Percentiles rank a stretch among this genome's conserved stretches.
Conservation (phyloP, 1,140 invertebrate species). For the Marisa cornuarietis region DNA sequence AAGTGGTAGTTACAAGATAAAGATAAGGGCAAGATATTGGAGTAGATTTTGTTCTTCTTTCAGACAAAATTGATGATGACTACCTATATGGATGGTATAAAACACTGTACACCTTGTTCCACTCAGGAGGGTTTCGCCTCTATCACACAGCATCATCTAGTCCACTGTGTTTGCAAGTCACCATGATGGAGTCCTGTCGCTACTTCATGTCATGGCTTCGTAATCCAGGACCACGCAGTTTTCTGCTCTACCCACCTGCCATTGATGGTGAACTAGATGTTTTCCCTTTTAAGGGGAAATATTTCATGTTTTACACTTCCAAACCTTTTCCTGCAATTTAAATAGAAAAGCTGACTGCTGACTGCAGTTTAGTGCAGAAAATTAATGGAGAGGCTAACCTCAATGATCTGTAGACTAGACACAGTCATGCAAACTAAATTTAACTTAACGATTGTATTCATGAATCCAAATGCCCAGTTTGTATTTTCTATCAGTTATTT, state of each 20-base stretch:
- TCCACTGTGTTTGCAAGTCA: slow-evolving; percentile 60
- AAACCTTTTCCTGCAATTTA: no score
- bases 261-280: slow-evolving; percentile 52
- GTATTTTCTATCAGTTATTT: no score
- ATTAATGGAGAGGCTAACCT: no score
- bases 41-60: slow-evolving; percentile 18
- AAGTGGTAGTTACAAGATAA: not conserved
- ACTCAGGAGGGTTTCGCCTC: slow-evolving; percentile 51
- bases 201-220: slow-evolving; percentile 61
- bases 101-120: slow-evolving; percentile 57
- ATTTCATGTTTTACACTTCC: no score
- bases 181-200: slow-evolving; percentile 62
- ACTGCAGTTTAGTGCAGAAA: no score
- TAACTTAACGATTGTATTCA: no score
- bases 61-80: slow-evolving; percentile 64
- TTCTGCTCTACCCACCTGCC: slow-evolving; percentile 59
- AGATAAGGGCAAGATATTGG: not conserved
- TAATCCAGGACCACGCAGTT: slow-evolving; percentile 52
- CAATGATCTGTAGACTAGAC: no score
- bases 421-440: no score
- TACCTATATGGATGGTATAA: slow-evolving; percentile 62
- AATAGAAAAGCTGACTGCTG: no score
- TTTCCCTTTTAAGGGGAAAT: no score
- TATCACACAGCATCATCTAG: slow-evolving; percentile 58
- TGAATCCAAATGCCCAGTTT: no score